Conservation (phyloP, 2,888 invertebrate species). For the Hypselothyrea guttata region DNA sequence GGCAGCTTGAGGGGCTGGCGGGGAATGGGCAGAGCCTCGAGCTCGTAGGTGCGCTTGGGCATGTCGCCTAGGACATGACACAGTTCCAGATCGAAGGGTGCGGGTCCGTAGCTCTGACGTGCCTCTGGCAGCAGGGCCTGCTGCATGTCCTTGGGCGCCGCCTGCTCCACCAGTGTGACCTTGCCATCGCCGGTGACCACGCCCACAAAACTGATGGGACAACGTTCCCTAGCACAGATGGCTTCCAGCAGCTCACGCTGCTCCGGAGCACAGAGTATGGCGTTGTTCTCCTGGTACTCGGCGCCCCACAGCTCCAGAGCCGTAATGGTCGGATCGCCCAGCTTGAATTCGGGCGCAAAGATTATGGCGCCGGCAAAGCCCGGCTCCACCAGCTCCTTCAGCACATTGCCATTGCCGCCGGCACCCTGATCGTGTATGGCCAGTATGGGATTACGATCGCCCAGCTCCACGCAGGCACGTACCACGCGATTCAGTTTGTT, state of each 20-base stretch:
- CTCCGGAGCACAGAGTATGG: conserved; percentile 89
- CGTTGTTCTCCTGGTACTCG: conserved; percentile 98
- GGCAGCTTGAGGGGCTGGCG: conserved; percentile 81
- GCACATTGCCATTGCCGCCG: conserved; percentile 98
- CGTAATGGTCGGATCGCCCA: conserved; percentile 97
- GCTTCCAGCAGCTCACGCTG: conserved; percentile 86
- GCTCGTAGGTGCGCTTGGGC: conserved; percentile 87
- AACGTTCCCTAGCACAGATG: conserved; percentile 93
- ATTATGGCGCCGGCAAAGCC: conserved; percentile 92
- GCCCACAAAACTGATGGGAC: conserved; percentile 96
- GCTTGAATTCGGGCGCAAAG: conserved; percentile 91
- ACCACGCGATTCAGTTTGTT: conserved; percentile 97
- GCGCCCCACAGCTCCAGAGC: conserved; percentile 98
- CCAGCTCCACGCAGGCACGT: conserved; percentile 93
- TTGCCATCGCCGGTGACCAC: conserved; percentile 93
- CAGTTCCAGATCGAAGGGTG: conserved; percentile 94
- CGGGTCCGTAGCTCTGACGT: conserved; percentile 81
- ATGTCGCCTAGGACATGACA: conserved; percentile 93
- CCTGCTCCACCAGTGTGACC: conserved; percentile 87
- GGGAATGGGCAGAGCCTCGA: conserved; percentile 48
- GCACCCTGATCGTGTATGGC: conserved; percentile 99
- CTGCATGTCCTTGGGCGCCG: conserved; percentile 81
- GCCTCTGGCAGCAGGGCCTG: conserved; percentile 58
- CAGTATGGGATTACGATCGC: conserved; percentile 92
- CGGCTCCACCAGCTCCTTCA: conserved; percentile 98